These are phyloP conservation scores for Oxyteleia sp. DNA, from an alignment of 2,888 invertebrate species.

Conservation along the genomic window DNA sequence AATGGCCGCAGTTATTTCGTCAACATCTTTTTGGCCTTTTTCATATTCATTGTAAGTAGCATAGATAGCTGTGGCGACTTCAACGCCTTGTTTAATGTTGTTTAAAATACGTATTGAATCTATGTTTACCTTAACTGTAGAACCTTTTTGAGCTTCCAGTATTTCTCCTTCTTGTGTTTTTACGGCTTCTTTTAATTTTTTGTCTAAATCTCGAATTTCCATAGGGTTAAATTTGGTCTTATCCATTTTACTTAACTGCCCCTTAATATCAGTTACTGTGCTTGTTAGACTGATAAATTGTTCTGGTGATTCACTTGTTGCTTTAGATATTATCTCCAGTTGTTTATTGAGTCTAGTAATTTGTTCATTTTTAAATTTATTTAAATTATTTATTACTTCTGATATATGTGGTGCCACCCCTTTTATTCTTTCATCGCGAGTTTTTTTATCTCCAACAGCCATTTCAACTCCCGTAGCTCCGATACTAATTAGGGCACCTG, in stretches of 20 bases:
- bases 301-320: neutral
- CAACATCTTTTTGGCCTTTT: neutral
- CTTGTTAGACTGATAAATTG: neutral
- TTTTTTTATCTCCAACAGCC: neutral
- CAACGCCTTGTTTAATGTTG: neutral
- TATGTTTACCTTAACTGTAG: no score
- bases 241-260: neutral
- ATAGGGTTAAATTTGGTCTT: neutral
- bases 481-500: neutral
- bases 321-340: neutral
- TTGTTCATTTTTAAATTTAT: neutral
- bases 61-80: neutral
- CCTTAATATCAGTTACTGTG: neutral
- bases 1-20: neutral
- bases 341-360: neutral
- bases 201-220: neutral
- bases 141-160: no score
- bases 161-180: no score
- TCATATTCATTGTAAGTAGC: neutral
- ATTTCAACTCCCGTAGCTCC: neutral
- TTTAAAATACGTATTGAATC: neutral
- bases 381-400: neutral
- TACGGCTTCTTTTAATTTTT: neutral
- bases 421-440: neutral
- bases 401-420: neutral